Base-by-base conservation (phyloP, 2,113 vertebrate genomes). In the Parus major region DNA sequence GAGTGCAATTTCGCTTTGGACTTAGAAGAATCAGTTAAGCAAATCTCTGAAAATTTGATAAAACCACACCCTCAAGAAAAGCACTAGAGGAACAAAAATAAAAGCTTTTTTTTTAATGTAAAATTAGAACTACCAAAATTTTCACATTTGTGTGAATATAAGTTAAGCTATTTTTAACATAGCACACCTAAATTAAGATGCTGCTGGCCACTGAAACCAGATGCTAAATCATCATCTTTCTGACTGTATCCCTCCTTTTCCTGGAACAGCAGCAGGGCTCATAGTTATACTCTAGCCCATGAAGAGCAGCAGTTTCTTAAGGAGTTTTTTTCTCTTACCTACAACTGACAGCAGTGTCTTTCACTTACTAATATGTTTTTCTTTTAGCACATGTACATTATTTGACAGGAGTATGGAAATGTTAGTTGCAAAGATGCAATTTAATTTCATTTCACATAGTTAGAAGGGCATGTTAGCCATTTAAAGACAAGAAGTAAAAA, bases 401-500 rank as follows among this genome's bases (percentile, higher is more conserved):
- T 82, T 91, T 86, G 60, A 83, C 6, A 88, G 44, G 9, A 79
- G 65, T 79, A 87, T 50, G 39, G 22, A 75, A 69, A 57, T 46
- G 11, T 36, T 71, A 12, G 15, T 72, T 72, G 27, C 35, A 76
- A 82, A 65, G 25, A 72, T 75, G 12, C 6, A 72, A 56, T 87
- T 88, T 76, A 65, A 69, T 85, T 85, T 50, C 36, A 77, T 80
- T 77, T 89, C 47, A 20, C 68, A 31, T 70, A 50, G 76, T 87
- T 72, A 87, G 39, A 88, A 83, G 33, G 29, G 13, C 27, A 78
- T 15, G 27, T 72, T 72, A 91, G 10, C 41, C 41, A 16, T 69
- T 84, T 68, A 75, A 92, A 94, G 46, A 92, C 69, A 82, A 56
- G 29, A 46, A 92, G 42, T 56, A 86, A 87, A 91, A 91, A 85